Conservation (phyloP, 2,113 vertebrate species). For the Pseudopipra pipra region DNA sequence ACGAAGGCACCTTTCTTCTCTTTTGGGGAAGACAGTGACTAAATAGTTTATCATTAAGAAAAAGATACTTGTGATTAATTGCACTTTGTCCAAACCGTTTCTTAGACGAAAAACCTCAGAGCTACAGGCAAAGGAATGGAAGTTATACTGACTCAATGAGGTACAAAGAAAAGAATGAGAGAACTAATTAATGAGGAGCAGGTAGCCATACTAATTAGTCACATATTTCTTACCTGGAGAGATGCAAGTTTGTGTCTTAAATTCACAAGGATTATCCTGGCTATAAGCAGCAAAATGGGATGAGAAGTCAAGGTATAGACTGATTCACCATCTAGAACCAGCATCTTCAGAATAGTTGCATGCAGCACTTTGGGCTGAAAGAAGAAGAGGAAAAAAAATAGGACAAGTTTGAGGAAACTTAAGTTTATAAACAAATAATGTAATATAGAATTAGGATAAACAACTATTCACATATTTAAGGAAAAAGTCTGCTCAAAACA, state of each 20-base stretch:
- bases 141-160: neutral
- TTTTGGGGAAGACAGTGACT: neutral
- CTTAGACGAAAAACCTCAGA: neutral
- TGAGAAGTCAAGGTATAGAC: conserved; percentile 86
- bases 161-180: neutral
- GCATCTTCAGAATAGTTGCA: conserved; percentile 70
- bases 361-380: conserved; percentile 71
- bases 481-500: neutral
- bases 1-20: neutral
- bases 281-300: conserved; percentile 86
- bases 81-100: neutral
- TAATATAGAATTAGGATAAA: neutral
- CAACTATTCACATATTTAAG: neutral
- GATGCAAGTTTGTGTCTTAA: conserved; percentile 76
- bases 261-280: conserved; percentile 82
- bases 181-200: neutral
- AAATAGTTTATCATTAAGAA: neutral
- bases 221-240: conserved; percentile 81
- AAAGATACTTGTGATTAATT: neutral
- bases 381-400: neutral
- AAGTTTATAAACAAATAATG: neutral
- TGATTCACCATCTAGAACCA: conserved; percentile 90
- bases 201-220: neutral
- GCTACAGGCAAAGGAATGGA: neutral
- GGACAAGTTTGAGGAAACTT: neutral